phyloP scores from a whole-genome alignment of 2,888 invertebrate genomes.

The Ecliptopera silaceata region DNA sequence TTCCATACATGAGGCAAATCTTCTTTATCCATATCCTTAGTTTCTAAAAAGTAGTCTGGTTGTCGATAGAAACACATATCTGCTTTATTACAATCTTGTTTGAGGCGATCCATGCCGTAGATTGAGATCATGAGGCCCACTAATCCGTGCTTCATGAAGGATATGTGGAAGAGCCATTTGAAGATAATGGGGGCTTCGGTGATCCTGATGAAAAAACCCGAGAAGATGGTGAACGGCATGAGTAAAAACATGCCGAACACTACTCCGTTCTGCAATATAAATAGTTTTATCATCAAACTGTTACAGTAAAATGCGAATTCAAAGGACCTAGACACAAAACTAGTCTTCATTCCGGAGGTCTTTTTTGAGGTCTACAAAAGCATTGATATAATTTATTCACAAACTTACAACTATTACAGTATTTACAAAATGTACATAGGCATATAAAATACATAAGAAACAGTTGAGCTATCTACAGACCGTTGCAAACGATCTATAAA shows the following conservation, averaged over 20 bases:
- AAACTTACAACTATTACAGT: no score
- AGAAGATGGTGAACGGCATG: slow-evolving; percentile 94
- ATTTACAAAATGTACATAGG: no score
- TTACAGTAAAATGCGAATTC: no score
- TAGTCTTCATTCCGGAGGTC: no score
- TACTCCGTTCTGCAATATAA: slow-evolving; percentile 89
- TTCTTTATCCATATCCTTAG: slow-evolving; percentile 87
- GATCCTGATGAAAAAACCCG: slow-evolving; percentile 95
- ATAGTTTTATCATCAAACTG: background rate
- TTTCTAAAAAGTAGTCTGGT: slow-evolving; percentile 88
- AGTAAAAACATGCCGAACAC: slow-evolving; percentile 94
- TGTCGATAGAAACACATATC: slow-evolving; percentile 86
- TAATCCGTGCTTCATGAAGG: slow-evolving; percentile 94
- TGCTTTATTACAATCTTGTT: slow-evolving; percentile 87
- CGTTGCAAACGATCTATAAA: no score
- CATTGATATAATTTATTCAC: no score
- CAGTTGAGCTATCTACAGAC: no score
- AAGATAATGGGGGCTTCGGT: slow-evolving; percentile 90
- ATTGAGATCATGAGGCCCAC: slow-evolving; percentile 92
- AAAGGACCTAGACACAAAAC: no score
- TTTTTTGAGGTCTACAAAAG: no score
- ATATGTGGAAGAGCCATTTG: slow-evolving; percentile 93
- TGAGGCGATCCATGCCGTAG: slow-evolving; percentile 90
- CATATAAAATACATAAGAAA: no score
- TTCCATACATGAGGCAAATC: slow-evolving; percentile 86